phyloP scores from a whole-genome alignment of 2,888 invertebrate species.

The Phasia obesa region DNA sequence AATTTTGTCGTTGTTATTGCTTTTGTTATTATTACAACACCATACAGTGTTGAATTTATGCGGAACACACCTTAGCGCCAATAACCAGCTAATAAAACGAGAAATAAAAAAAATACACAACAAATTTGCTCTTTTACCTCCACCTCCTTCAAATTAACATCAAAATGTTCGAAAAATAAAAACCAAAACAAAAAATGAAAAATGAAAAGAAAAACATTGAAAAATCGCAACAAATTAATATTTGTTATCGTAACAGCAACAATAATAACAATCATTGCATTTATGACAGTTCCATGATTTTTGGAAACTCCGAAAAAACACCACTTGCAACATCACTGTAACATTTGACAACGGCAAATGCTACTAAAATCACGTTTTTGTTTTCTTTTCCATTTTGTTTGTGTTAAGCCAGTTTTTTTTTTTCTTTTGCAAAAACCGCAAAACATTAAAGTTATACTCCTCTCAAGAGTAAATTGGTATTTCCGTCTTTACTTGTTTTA shows the following conservation, averaged over 20 bases:
- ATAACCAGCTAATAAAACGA: constrained; percentile 22
- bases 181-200: background rate
- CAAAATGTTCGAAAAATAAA: background rate
- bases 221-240: constrained; percentile 20
- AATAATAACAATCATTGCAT: constrained; percentile 34
- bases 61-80: constrained; percentile 71
- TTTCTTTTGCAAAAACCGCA: background rate
- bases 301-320: background rate
- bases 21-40: constrained; percentile 25
- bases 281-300: constrained; percentile 50
- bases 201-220: background rate
- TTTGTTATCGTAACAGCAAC: constrained; percentile 33
- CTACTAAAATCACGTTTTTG: constrained; percentile 20
- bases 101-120: constrained; percentile 7
- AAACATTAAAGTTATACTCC: constrained; percentile 11
- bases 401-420: constrained; percentile 20
- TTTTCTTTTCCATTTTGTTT: constrained; percentile 17
- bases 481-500: constrained; percentile 44
- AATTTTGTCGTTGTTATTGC: constrained; percentile 25
- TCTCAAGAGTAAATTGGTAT: constrained; percentile 9
- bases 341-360: constrained; percentile 19
- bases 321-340: constrained; percentile 48
- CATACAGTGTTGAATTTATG: constrained; percentile 11
- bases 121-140: constrained; percentile 18
- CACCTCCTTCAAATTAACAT: constrained; percentile 31